Percentiles rank a stretch among this genome's conserved stretches.
Evolutionary conservation across 2,113 vertebrate species (phyloP).

Genomic region (Oreocharis arfaki): DNA sequence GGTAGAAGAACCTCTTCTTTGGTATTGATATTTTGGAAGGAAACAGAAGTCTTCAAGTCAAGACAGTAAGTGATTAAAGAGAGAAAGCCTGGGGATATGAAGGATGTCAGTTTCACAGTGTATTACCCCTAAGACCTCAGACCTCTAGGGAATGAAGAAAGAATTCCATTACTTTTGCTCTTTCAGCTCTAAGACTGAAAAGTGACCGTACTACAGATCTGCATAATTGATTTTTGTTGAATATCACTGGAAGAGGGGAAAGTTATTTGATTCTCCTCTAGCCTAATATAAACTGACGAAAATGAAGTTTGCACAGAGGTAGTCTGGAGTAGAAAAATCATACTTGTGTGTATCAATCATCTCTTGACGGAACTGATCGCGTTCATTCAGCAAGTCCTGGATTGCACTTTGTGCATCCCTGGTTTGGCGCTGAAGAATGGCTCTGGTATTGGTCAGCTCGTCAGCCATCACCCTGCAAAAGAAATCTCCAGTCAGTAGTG

Average conservation of each 20-base stretch:
- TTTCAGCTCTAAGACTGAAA: background rate
- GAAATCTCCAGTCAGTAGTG: background rate
- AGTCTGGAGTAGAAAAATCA: background rate
- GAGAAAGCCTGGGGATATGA: background rate
- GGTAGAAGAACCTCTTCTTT: background rate
- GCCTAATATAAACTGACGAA: background rate
- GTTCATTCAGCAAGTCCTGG: slow-evolving; percentile 89
- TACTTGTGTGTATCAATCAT: slow-evolving; percentile 91
- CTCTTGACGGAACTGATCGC: slow-evolving; percentile 86
- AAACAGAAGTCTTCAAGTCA: background rate
- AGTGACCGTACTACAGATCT: background rate
- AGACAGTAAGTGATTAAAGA: background rate
- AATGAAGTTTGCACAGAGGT: background rate
- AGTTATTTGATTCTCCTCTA: background rate
- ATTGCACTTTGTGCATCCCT: slow-evolving; percentile 91
- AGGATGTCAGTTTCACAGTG: background rate
- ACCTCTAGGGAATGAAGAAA: background rate
- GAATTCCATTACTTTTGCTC: background rate
- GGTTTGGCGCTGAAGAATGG: slow-evolving; percentile 85
- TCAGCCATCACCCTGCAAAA: slow-evolving; percentile 94
- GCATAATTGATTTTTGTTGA: background rate
- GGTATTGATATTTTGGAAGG: background rate
- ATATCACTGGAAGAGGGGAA: background rate
- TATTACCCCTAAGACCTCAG: background rate
- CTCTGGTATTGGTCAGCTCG: slow-evolving; percentile 86